Evolutionary conservation across 2,113 vertebrate species (phyloP), one percentile per base, ranked within the genome.

Genomic region (Poeciliopsis turrubarensis): DNA sequence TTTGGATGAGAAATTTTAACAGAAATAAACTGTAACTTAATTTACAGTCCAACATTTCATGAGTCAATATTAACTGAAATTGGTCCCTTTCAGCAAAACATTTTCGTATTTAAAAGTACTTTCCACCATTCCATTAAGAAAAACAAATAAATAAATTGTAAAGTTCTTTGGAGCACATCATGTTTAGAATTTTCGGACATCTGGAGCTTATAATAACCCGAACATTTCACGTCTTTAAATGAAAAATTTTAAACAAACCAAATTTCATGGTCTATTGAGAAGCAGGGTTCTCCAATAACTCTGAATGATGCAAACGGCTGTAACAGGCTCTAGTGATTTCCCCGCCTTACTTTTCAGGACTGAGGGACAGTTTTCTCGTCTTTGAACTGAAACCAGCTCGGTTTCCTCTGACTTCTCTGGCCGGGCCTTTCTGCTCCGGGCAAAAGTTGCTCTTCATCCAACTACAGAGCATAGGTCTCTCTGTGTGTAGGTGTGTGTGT

Each of bases 281-380:
- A 85, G 77, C 39, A 66, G 17, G 68, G 63, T 67, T 80, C 60
- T 69, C 29, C 68, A 83, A 68, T 83, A 71, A 65, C 54, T 78
- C 70, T 65, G 34, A 15, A 54, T 89, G 87, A 89, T 84, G 79
- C 31, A 88, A 86, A 47, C 66, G 37, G 14, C 78, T 83, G 86
- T 69, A 88, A 83, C 1, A n/a, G 15, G 51, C 77, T 73, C 44
- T 62, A 29, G 32, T 62, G 61, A 79, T 86, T 81, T 79, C 69
- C 69, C 78, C 54, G 65, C 57, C 68, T 75, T 60, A 69, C 57
- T 73, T 62, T 73, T 65, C 76, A 72, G 70, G 67, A 66, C 12
- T 73, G 44, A 39, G 63, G 47, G 41, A 70, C 41, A 44, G 75
- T 57, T 69, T 72, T 44, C 66, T 65, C 13, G 1, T 60, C 78